These are phyloP conservation scores for Drosophila parthenogenetica DNA, from an alignment of 2,888 invertebrate genomes.

Conservation along the genomic window DNA sequence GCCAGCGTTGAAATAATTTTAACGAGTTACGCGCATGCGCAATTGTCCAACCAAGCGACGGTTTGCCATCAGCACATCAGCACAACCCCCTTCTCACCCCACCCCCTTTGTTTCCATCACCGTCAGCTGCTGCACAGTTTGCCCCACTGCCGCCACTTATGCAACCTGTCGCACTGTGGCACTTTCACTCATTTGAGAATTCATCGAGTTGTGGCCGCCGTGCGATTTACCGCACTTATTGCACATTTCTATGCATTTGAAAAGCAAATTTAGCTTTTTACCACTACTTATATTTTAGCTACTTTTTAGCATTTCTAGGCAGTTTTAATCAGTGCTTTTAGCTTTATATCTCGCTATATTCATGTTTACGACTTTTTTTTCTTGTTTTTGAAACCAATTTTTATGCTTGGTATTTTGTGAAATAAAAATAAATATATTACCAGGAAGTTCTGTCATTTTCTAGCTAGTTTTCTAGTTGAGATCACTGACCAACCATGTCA, in stretches of 20 bases:
- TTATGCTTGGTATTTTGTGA: too few relatives aligned
- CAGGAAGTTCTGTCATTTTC: too few relatives aligned
- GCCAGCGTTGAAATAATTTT: slow-evolving; percentile 62
- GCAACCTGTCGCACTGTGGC: slow-evolving; percentile 43
- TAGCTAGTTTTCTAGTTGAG: too few relatives aligned
- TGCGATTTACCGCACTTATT: slow-evolving; percentile 41
- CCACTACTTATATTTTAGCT: too few relatives aligned
- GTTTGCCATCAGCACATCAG: slow-evolving; percentile 17
- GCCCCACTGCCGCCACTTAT: slow-evolving; percentile 33
- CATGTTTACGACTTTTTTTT: too few relatives aligned
- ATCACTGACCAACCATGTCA: too few relatives aligned
- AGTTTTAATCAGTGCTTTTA: too few relatives aligned
- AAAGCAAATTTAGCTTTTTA: too few relatives aligned
- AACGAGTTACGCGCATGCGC: slow-evolving; percentile 78
- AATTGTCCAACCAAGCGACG: slow-evolving; percentile 73
- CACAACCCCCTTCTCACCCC: neutral
- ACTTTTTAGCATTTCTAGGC: too few relatives aligned
- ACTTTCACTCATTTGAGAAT: slow-evolving; percentile 78
- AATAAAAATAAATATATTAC: too few relatives aligned
- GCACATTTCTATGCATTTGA: slow-evolving; percentile 13
- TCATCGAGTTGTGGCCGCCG: slow-evolving; percentile 60
- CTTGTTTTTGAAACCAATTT: too few relatives aligned
- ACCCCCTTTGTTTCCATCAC: neutral
- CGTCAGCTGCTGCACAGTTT: neutral
- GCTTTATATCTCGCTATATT: too few relatives aligned